A percentile compares a stretch with the other conserved stretches of the same genome.
These are phyloP conservation scores for Sebastes wilsoni DNA, from an alignment of 2,797 vertebrate species.

Conservation along the genomic window DNA sequence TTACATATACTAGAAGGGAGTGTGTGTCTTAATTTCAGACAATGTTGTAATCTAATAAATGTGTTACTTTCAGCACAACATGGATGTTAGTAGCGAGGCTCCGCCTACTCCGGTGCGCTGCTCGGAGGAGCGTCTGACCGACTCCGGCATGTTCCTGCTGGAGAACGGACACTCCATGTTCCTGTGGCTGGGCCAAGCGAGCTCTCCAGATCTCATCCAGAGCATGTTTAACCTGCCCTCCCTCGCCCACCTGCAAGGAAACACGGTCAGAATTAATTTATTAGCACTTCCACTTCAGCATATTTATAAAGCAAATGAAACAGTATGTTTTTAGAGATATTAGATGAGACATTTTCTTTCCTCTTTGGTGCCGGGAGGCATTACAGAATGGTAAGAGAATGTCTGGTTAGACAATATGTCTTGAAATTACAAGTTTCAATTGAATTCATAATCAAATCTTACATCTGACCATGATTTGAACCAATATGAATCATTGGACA, in stretches of 20 bases:
- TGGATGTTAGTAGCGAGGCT: slow-evolving; percentile 80
- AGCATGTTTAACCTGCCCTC: slow-evolving; percentile 92
- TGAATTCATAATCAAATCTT: neutral
- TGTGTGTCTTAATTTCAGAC: neutral
- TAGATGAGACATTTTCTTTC: neutral
- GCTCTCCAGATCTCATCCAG: slow-evolving; percentile 90
- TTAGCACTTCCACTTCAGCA: neutral
- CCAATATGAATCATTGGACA: neutral
- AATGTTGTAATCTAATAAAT: neutral
- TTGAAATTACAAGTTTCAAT: neutral
- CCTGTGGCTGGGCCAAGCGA: slow-evolving; percentile 91
- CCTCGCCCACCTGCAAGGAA: slow-evolving; percentile 86
- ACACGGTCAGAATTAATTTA: slow-evolving; percentile 81
- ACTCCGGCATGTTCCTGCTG: slow-evolving; percentile 90
- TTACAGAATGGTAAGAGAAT: neutral
- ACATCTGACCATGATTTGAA: neutral
- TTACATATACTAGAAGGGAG: neutral
- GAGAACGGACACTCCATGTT: slow-evolving; percentile 90
- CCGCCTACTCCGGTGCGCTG: slow-evolving; percentile 88
- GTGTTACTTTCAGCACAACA: slow-evolving; percentile 82
- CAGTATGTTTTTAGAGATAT: neutral
- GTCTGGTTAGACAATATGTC: neutral
- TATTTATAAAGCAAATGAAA: neutral
- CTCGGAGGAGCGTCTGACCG: slow-evolving; percentile 90
- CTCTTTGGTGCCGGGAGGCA: neutral